Base-by-base conservation (phyloP, 2,797 vertebrate species). In the Gymnoscopelus microlampas region DNA sequence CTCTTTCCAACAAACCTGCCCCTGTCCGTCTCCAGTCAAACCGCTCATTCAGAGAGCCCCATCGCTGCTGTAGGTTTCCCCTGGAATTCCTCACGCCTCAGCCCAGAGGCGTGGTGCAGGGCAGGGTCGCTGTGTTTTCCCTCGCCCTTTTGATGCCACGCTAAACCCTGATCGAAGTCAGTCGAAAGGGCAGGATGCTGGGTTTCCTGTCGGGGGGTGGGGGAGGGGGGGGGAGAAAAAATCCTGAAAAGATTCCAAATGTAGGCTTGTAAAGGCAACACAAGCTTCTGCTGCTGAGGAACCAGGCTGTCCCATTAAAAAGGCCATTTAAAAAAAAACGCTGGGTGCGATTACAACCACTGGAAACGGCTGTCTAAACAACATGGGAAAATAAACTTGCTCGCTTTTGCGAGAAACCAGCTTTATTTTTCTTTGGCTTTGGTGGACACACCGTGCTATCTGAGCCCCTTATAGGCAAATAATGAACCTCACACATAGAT, bases 341-440 rank as follows among this genome's bases (percentile, higher is more conserved):
- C 63, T 55, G 53, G 76, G 70, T 82, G 39, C 77, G 79, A 87
- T 86, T 83, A 75, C 67, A 74, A 75, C 59, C 60, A 9, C 77
- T 87, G 85, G 86, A 89, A 88, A 72, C 70, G 79, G 82, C 90
- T 90, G 88, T 90, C 70, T 70, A 90, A 92, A 92, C 88, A 90
- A 78, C 80, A 71, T 12, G 76, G 19, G 70, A 79, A 87, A 88
- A 84, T 81, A 87, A 88, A 85, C 73, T 4, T 7, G 24, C 71
- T 32, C n/a, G 44, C 81, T 77, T 73, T 76, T 44, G 68, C 70
- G 67, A 69, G 75, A 77, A 78, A 62, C 54, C 2, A 13, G n/a
- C 49, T 83, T 88, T 85, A 79, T 89, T 87, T 87, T 75, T 66
- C 79, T 83, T 80, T 66, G 71, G 71, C 64, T 81, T 70, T 76